Percentiles rank a stretch among this genome's conserved stretches.
These are phyloP conservation scores for Drosophila chauvacae DNA, from an alignment of 1,140 invertebrate genomes.

Conservation along the genomic window DNA sequence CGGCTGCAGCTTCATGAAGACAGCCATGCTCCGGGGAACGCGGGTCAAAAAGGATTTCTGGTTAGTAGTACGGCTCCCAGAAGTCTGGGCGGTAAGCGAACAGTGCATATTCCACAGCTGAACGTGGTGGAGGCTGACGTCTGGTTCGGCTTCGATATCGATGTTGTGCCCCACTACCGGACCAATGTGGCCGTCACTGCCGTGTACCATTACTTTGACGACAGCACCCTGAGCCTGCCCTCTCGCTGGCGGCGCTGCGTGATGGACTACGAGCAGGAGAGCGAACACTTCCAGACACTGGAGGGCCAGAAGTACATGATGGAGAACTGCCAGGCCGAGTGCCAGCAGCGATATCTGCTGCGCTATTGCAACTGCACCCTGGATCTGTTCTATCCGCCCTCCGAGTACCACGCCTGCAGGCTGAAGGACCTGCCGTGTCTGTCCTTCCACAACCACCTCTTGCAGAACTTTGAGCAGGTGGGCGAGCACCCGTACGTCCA, in stretches of 20 bases:
- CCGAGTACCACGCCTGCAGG: slow-evolving; percentile 51
- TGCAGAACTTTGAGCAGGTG: slow-evolving; percentile 52
- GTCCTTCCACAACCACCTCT: slow-evolving; percentile 49
- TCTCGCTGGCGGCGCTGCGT: slow-evolving; percentile 52
- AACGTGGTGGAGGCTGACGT: slow-evolving; percentile 52
- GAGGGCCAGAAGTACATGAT: slow-evolving; percentile 65
- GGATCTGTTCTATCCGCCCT: slow-evolving; percentile 74
- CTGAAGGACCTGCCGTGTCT: slow-evolving; percentile 68
- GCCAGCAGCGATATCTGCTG: slow-evolving; percentile 63
- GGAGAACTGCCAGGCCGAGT: slow-evolving; percentile 73
- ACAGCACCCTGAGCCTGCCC: slow-evolving; percentile 39
- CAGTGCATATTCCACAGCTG: slow-evolving; percentile 21
- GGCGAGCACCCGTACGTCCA: slow-evolving; percentile 52
- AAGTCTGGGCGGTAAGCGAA: not conserved
- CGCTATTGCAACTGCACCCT: slow-evolving; percentile 75
- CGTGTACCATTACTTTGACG: slow-evolving; percentile 64
- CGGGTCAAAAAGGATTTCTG: slow-evolving; percentile 53
- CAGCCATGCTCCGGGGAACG: slow-evolving; percentile 55
- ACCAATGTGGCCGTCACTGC: slow-evolving; percentile 55
- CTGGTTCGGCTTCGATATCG: slow-evolving; percentile 53
- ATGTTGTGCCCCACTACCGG: slow-evolving; percentile 41
- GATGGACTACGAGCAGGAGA: slow-evolving; percentile 51
- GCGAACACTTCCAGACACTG: slow-evolving; percentile 54
- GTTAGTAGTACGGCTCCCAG: slow-evolving; percentile 36
- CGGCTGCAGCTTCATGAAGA: slow-evolving; percentile 30